Conservation (phyloP, 2,888 invertebrate genomes). For the Notodonta ziczac region DNA sequence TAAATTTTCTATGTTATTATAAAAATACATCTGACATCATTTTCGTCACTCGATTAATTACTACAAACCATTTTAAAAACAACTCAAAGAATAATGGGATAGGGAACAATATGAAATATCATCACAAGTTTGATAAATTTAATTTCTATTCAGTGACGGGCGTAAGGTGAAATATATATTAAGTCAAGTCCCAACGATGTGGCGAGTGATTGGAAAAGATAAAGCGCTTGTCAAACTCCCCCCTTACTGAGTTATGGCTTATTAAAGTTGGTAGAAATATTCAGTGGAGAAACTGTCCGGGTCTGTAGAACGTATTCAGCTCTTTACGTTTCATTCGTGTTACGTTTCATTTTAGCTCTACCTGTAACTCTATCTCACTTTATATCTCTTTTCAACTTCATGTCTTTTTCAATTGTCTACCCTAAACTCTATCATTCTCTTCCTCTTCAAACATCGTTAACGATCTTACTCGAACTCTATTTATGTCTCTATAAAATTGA, state of each 20-base stretch:
- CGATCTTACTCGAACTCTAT: no score
- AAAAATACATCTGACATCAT: not conserved
- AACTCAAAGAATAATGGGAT: conserved; percentile 23
- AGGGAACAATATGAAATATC: conserved; percentile 20
- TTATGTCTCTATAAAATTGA: no score
- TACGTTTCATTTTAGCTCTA: no score
- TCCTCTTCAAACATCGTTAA: no score
- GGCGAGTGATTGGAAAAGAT: conserved; percentile 17
- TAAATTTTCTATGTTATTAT: not conserved
- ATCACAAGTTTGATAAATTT: conserved; percentile 27
- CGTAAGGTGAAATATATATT: conserved; percentile 27
- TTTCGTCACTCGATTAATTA: conserved; percentile 19
- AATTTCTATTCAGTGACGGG: conserved; percentile 4
- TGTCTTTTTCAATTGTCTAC: no score
- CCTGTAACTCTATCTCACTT: no score
- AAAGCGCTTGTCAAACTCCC: conserved; percentile 15
- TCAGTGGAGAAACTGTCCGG: not conserved
- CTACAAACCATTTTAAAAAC: conserved; percentile 21
- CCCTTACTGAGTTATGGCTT: conserved; percentile 6
- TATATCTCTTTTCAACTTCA: no score
- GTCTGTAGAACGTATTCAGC: no score
- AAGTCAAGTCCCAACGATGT: conserved; percentile 14
- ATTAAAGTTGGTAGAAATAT: conserved; percentile 1
- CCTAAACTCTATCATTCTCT: no score
- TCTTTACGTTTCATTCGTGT: no score